These are phyloP conservation scores for Chrysolina americana DNA, from an alignment of 2,888 invertebrate genomes.

Conservation along the genomic window DNA sequence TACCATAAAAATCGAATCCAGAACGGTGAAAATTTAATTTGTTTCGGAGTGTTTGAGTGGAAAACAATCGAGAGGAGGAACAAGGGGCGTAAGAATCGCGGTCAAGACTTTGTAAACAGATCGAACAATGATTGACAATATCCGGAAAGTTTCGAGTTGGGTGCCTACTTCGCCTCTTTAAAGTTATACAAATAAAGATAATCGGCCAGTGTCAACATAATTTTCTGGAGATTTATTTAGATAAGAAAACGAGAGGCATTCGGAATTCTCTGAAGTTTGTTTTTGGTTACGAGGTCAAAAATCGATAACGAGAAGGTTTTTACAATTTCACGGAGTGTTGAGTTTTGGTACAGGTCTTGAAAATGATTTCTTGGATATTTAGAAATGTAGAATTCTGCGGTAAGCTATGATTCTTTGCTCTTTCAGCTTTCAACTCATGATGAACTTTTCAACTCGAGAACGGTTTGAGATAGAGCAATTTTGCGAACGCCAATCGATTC, in stretches of 20 bases:
- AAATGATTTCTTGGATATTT: too few relatives aligned
- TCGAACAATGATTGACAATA: conserved; percentile 65
- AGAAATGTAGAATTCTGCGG: too few relatives aligned
- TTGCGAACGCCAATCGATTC: too few relatives aligned
- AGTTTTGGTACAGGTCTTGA: too few relatives aligned
- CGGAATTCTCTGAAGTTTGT: not conserved
- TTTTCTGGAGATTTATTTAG: conserved; percentile 54
- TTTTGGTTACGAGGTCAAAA: not conserved
- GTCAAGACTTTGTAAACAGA: conserved; percentile 66
- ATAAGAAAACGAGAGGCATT: conserved; percentile 43
- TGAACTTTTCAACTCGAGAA: too few relatives aligned
- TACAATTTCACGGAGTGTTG: too few relatives aligned
- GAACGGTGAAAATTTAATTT: conserved; percentile 46
- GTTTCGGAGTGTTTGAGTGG: conserved; percentile 51
- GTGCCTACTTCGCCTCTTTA: conserved; percentile 55
- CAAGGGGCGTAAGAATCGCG: conserved; percentile 53
- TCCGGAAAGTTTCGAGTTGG: conserved; percentile 56
- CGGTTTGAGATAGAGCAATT: too few relatives aligned
- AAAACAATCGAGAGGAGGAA: conserved; percentile 54
- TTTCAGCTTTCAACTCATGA: too few relatives aligned
- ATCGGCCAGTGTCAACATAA: conserved; percentile 65
- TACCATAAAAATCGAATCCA: conserved; percentile 45
- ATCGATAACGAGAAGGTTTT: not conserved
- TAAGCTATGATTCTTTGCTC: too few relatives aligned
- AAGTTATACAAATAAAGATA: conserved; percentile 64